Percentiles rank a stretch among this genome's conserved stretches.
phyloP scores from a whole-genome alignment of 2,113 vertebrate species.

The Lepisosteus osseus region DNA sequence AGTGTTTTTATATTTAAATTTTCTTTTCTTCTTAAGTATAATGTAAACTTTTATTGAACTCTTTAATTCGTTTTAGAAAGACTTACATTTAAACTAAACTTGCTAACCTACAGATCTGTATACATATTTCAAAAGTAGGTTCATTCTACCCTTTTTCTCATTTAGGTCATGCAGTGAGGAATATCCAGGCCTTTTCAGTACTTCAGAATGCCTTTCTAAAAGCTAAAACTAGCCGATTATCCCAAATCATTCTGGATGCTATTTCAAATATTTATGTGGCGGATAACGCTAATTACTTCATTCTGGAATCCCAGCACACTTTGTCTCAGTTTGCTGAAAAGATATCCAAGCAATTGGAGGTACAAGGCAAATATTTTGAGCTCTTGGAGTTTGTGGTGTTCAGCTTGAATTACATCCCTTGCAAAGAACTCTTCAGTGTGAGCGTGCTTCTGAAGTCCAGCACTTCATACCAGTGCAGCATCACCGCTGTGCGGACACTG shows the following conservation, averaged over 20 bases:
- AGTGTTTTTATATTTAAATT: too few species aligned
- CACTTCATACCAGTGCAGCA: constrained; percentile 86
- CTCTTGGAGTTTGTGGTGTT: constrained; percentile 95
- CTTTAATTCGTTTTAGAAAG: too few species aligned
- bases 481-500: constrained; percentile 81
- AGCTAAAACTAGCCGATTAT: constrained; percentile 85
- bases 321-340: constrained; percentile 93
- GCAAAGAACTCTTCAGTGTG: constrained; percentile 96
- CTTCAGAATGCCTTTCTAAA: constrained; percentile 95
- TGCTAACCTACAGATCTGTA: too few species aligned
- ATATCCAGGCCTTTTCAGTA: constrained; percentile 92
- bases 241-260: constrained; percentile 89
- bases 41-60: too few species aligned
- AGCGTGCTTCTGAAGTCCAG: constrained; percentile 94
- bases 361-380: constrained; percentile 94
- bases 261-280: constrained; percentile 90
- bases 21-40: too few species aligned
- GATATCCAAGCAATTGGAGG: constrained; percentile 84
- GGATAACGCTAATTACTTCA: constrained; percentile 94
- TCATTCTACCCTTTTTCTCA: constrained; percentile 30
- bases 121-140: too few species aligned
- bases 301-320: constrained; percentile 92
- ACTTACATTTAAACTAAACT: too few species aligned
- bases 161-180: constrained; percentile 88
- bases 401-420: constrained; percentile 95